Evolutionary conservation across 1,140 invertebrate genomes (phyloP), one percentile per base, ranked within the genome.

Genomic region (Brachionus calyciflorus): DNA sequence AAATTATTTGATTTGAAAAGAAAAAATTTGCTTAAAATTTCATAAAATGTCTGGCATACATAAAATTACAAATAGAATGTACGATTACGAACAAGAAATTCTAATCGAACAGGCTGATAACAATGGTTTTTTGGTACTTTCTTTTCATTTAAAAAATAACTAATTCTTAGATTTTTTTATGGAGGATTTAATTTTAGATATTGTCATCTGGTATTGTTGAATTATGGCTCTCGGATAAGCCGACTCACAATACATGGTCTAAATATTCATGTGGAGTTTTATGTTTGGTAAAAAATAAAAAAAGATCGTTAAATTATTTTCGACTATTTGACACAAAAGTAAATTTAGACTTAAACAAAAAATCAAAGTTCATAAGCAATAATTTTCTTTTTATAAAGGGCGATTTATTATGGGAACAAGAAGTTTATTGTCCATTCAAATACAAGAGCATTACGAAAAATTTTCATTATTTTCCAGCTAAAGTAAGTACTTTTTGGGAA

Each of bases 381-480:
- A n/a, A n/a, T n/a, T n/a, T n/a, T n/a, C n/a, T n/a, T 37, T 37
- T 37, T 37, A 5, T 37, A 1, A 46, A 65, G 60, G 33, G 19
- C 6, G 41, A 65, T 10, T 24, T 65, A 1, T 21, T 65, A 26
- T 65, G 60, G 60, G 60, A 65, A 65, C 19, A 65, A 65, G 60
- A 65, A 24, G 44, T 65, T 10, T 65, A 65, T 24, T 1, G 2
- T 21, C 60, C 60, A 44, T 65, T 65, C 12, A 14, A 3, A 10
- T 65, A 65, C 12, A 24, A 26, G 24, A 41, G 10, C 14, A 24
- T 65, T 24, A 65, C 17, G 3, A 44, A 41, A 44, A 65, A 65
- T 44, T 65, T 65, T 44, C 60, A 65, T 44, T 65, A 44, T 65
- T 65, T 65, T 44, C 60, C 60, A 24, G 60, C 60, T 24, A 24